Evolutionary conservation across 35 echinoderm and acorn worm species (phyloP), one percentile per base, ranked within the genome.

Genomic region (Heliocidaris erythrogramma): DNA sequence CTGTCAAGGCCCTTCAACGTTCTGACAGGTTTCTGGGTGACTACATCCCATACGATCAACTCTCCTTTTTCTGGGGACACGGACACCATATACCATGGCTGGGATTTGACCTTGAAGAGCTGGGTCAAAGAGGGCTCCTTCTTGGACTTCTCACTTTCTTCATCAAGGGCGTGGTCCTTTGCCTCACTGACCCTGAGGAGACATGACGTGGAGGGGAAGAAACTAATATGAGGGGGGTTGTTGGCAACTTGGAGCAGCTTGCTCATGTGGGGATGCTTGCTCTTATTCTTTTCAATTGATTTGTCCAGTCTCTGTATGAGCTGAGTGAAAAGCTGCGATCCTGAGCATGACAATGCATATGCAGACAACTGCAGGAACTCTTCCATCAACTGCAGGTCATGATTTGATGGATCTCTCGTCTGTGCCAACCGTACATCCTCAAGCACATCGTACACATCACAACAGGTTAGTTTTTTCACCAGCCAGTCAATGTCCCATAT

Each of bases 401-500:
- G 48, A 95, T 96, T 96, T 14, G 94, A 48, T 27, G 52, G 61
- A 86, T 95, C 60, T 60, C 85, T 69, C 48, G 89, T 78, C 24
- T 90, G 94, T n/a, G 96, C 95, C 86, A 99, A 85, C 14, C 50
- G 47, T 27, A 97, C 92, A 89, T 99, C 98, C n/a, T 97, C 96
- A 21, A 99, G 71, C 6, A 99, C 90, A 87, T 96, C 84, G 42
- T 96, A 97, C 13, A 99, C 95, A 59, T 95, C 97, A 32, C 94
- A 96, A 59, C 89, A 85, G 14, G 95, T 92, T 30, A 99, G 94
- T 91, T 99, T 99, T 60, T 85, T 27, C 35, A 86, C 92, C 29
- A 99, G 17, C 98, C 98, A 99, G 2, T 97, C 94, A 7, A 95
- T 93, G 59, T 99, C 94, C 98, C 98, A 99, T 30, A 99, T 90